Evolutionary conservation across 2,113 vertebrate species (phyloP).

Genomic region (Passer domesticus): DNA sequence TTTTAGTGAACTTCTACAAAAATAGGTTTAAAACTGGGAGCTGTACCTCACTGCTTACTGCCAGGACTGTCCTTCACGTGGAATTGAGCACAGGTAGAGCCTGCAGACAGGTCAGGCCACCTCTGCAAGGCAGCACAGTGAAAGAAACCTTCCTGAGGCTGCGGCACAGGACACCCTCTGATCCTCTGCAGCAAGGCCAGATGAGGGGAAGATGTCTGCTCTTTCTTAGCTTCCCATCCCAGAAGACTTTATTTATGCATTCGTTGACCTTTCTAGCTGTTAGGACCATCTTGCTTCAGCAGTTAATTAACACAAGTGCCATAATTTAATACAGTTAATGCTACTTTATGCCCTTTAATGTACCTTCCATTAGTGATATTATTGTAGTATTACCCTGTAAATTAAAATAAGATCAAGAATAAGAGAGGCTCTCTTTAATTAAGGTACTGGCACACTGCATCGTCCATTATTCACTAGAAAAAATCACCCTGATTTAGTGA

Average conservation of each 20-base stretch:
- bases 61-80: background rate
- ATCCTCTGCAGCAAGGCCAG: constrained; percentile 16
- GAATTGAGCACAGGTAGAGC: background rate
- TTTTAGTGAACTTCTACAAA: background rate
- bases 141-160: constrained; percentile 12
- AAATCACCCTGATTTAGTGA: constrained; percentile 80
- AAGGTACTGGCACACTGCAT: constrained; percentile 79
- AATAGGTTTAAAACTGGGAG: background rate
- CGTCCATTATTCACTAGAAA: constrained; percentile 77
- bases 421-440: constrained; percentile 83
- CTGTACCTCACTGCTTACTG: background rate
- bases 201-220: constrained; percentile 4
- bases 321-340: constrained; percentile 86
- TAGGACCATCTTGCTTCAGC: constrained; percentile 80
- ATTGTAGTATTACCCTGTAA: constrained; percentile 82
- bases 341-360: constrained; percentile 83
- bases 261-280: constrained; percentile 77
- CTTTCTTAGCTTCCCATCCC: constrained; percentile 25
- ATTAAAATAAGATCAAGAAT: constrained; percentile 82
- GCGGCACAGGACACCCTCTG: background rate
- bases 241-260: constrained; percentile 75
- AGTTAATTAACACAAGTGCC: constrained; percentile 86
- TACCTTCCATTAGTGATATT: constrained; percentile 82
- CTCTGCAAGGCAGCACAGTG: background rate
- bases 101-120: background rate